phyloP scores from a whole-genome alignment of 2,113 vertebrate species.

The Phyllopteryx taeniolatus region DNA sequence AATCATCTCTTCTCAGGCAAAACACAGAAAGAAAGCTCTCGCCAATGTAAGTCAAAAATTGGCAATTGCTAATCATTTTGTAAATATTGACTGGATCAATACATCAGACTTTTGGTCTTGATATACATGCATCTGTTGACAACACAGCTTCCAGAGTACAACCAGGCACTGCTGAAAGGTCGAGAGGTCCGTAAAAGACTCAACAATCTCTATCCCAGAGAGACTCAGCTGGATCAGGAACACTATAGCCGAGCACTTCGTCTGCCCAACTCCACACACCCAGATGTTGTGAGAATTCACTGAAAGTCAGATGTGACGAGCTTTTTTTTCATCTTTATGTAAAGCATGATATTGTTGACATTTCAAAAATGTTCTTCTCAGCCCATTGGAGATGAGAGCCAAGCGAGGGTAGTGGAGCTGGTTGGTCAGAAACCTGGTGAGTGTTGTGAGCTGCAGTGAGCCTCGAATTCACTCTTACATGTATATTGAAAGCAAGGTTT shows the following conservation, averaged over 20 bases:
- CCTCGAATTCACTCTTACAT: no score
- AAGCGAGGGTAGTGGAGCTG: slow-evolving; percentile 79
- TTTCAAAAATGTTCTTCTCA: slow-evolving; percentile 36
- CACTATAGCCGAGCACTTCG: slow-evolving; percentile 78
- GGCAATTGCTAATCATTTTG: background rate
- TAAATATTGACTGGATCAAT: background rate
- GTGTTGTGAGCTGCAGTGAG: background rate
- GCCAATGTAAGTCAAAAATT: slow-evolving; percentile 58
- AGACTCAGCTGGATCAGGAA: slow-evolving; percentile 72
- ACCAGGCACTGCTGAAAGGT: slow-evolving; percentile 66
- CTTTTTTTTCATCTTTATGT: background rate
- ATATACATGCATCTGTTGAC: background rate
- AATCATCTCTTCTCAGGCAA: slow-evolving; percentile 48
- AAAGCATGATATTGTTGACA: background rate
- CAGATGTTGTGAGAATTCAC: slow-evolving; percentile 75
- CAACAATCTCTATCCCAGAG: slow-evolving; percentile 58
- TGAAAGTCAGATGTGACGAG: background rate
- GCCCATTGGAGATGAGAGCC: slow-evolving; percentile 86
- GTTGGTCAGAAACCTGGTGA: slow-evolving; percentile 84
- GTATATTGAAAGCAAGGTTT: background rate
- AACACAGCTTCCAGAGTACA: slow-evolving; percentile 74
- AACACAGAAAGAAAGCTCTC: slow-evolving; percentile 64
- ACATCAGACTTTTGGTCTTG: background rate
- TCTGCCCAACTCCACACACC: slow-evolving; percentile 86
- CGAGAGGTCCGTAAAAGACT: slow-evolving; percentile 76